A percentile compares a stretch with the other conserved stretches of the same genome.
phyloP scores from a whole-genome alignment of 1,140 invertebrate species.

The Drosophila ohnishii region DNA sequence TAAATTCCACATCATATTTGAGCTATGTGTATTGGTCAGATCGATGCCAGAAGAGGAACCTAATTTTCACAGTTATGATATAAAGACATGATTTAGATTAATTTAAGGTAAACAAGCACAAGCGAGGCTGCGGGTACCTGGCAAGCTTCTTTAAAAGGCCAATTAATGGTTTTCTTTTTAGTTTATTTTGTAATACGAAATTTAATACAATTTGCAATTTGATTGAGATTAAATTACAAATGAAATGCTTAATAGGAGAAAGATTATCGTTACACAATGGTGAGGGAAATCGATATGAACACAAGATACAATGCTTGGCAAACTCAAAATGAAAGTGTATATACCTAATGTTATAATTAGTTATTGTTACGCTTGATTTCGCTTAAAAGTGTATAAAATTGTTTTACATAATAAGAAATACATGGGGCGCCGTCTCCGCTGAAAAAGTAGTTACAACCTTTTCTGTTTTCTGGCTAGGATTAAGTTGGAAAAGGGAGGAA shows the following conservation, averaged over 20 bases:
- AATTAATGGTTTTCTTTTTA: constrained; percentile 22
- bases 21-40: neutral
- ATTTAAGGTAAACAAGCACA: neutral
- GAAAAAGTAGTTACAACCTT: neutral
- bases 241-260: constrained; percentile 40
- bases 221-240: constrained; percentile 53
- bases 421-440: constrained; percentile 39
- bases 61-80: neutral
- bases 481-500: constrained; percentile 5
- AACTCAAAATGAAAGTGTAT: constrained; percentile 43
- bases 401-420: constrained; percentile 59
- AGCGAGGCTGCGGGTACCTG: neutral
- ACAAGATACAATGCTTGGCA: constrained; percentile 46
- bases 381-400: constrained; percentile 37
- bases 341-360: constrained; percentile 53
- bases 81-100: neutral
- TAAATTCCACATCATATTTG: no score
- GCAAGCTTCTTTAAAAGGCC: neutral
- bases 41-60: neutral
- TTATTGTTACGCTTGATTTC: constrained; percentile 65
- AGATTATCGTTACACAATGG: constrained; percentile 21
- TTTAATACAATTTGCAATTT: constrained; percentile 69
- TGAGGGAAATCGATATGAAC: constrained; percentile 40
- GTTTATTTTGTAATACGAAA: constrained; percentile 65
- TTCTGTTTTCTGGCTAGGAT: constrained; percentile 27